Evolutionary conservation across 1,140 invertebrate species (phyloP).

Genomic region (Helicoverpa zea): DNA sequence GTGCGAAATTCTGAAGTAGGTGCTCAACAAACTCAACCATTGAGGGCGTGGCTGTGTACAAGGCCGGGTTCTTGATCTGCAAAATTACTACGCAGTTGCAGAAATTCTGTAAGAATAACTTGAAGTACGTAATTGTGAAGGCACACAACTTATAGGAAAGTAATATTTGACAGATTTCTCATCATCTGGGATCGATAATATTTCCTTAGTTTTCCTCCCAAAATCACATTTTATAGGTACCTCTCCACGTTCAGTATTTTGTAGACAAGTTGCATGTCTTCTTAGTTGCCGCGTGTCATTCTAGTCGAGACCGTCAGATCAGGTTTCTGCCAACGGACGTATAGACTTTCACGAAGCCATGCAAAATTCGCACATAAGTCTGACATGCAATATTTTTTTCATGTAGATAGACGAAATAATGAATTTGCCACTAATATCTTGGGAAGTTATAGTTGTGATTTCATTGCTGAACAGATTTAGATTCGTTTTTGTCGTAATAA

Average conservation of each 20-base stretch:
- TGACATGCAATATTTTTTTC: constrained; percentile 11
- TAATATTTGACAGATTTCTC: neutral
- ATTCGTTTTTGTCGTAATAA: no score
- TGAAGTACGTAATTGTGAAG: no score
- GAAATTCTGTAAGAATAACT: neutral
- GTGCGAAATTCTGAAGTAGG: neutral
- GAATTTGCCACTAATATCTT: neutral
- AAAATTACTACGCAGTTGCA: constrained; percentile 14
- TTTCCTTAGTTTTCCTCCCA: neutral
- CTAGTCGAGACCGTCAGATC: constrained; percentile 53
- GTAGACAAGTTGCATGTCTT: neutral
- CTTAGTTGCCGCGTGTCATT: constrained; percentile 40
- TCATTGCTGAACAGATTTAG: neutral
- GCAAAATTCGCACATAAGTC: constrained; percentile 39
- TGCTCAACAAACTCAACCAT: neutral
- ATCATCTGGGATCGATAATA: neutral
- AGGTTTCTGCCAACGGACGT: constrained; percentile 62
- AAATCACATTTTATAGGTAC: neutral
- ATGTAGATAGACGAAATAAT: neutral
- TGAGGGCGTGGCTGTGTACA: constrained; percentile 22
- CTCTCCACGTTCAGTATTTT: neutral
- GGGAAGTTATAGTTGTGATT: neutral
- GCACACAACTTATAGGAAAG: neutral
- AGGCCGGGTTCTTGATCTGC: constrained; percentile 38
- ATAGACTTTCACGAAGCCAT: constrained; percentile 69